A percentile compares a stretch with the other conserved stretches of the same genome.
phyloP scores from a whole-genome alignment of 2,797 vertebrate genomes.

The Poliocrania exsul region DNA sequence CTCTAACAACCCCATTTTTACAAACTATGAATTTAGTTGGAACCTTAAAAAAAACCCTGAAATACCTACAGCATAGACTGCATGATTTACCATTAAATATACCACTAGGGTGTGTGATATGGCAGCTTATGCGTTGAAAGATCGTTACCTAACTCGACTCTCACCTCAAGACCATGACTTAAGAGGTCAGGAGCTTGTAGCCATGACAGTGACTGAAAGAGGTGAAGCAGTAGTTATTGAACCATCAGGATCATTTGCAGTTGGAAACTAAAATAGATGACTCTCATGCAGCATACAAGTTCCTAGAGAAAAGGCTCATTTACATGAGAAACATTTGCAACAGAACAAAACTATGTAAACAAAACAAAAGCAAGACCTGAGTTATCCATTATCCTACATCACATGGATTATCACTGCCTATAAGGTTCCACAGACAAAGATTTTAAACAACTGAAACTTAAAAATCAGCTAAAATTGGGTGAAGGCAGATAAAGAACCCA shows the following conservation, averaged over 20 bases:
- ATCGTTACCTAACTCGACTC: background rate
- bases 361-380: slow-evolving; percentile 47
- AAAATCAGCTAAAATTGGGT: slow-evolving; percentile 20
- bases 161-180: background rate
- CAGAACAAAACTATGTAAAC: slow-evolving; percentile 60
- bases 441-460: slow-evolving; percentile 37
- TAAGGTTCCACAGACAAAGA: slow-evolving; percentile 37
- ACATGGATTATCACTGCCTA: slow-evolving; percentile 44
- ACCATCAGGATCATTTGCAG: background rate
- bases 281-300: background rate
- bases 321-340: slow-evolving; percentile 57
- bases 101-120: background rate
- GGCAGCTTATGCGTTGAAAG: background rate
- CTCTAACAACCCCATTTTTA: slow-evolving; percentile 11
- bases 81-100: slow-evolving; percentile 21
- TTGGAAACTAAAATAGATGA: background rate
- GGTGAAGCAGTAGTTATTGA: background rate
- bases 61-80: background rate
- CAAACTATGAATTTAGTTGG: background rate
- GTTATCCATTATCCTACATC: slow-evolving; percentile 49
- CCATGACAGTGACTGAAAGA: background rate
- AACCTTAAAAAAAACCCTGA: background rate
- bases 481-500: background rate
- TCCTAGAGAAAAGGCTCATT: slow-evolving; percentile 29
- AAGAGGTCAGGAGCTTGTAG: background rate